A percentile compares a stretch with the other conserved stretches of the same genome.
These are phyloP conservation scores for Orthosia cruda DNA, from an alignment of 2,888 invertebrate genomes.

Conservation along the genomic window DNA sequence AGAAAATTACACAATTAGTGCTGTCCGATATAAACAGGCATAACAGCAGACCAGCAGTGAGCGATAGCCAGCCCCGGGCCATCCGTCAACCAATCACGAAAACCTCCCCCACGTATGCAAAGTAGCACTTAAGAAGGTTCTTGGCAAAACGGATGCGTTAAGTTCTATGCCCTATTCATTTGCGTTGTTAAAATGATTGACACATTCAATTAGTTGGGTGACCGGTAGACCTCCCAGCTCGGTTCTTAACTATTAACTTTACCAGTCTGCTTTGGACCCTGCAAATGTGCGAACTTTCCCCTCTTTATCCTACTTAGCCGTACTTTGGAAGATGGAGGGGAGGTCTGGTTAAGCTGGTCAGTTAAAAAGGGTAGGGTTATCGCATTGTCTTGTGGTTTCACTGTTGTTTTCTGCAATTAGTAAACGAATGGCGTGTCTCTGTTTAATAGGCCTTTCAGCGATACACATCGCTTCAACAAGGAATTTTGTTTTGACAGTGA, in stretches of 20 bases:
- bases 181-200: conserved; percentile 95
- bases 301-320: conserved; percentile 21
- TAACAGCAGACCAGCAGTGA: conserved; percentile 71
- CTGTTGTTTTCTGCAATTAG: conserved; percentile 91
- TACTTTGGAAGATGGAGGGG: conserved; percentile 48
- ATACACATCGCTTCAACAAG: conserved; percentile 70
- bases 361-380: conserved; percentile 80
- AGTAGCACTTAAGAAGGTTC: conserved; percentile 71
- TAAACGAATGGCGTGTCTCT: conserved; percentile 86
- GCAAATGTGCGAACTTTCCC: conserved; percentile 35
- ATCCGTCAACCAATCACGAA: conserved; percentile 77
- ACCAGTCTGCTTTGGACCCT: conserved; percentile 76
- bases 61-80: conserved; percentile 86
- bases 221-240: conserved; percentile 92
- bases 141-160: conserved; percentile 77
- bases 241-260: conserved; percentile 83
- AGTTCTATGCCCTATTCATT: conserved; percentile 90
- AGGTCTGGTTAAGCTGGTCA: conserved; percentile 75
- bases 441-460: conserved; percentile 89
- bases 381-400: conserved; percentile 86
- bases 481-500: conserved; percentile 73
- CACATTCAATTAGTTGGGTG: conserved; percentile 95
- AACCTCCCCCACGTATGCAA: conserved; percentile 57
- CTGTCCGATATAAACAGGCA: conserved; percentile 84
- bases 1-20: conserved; percentile 88